Base-by-base conservation (phyloP, 2,888 invertebrate genomes). In the Microctonus hyperodae region DNA sequence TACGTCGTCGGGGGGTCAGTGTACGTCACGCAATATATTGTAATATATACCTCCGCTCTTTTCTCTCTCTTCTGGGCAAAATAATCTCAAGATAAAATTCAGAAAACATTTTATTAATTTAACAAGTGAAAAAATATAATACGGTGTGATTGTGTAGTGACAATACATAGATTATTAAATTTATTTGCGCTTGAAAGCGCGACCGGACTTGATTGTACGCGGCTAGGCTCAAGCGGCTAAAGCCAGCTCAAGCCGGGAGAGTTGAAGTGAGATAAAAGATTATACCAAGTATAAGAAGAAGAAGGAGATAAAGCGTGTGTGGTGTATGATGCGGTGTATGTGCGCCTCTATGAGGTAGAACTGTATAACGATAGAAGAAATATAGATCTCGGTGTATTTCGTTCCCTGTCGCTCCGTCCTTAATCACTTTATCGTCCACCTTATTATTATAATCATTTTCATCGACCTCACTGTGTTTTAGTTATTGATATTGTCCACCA, bases 1-100 rank as follows among this genome's bases (percentile, higher is more conserved):
- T 71, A 69, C 60, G 70, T 60, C 68, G 74, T 60, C 68, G 74
- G 76, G 81, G 81, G 81, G 80, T 81, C 81, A 81, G 81, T 80
- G 81, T 70, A 81, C 81, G 81, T 81, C 81, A 81, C 80, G 79
- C 76, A 80, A 79, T 80, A 44, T 3, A 6, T 13, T 16, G 6
- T 40, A 44, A 44, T 20, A 44, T 37, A 37, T 75, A 74, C 70
- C 65, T 40, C 53, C 31, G 57, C 50, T 51, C 37, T 62, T 51
- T 50, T 64, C 22, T 51, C 31, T 58, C 53, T 72, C 64, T 69
- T 68, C 68, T 67, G 69, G 64, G 72, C 65, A 70, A 72, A 73
- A 66, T 44, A 74, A 60, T 44, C 7, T 44, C 7, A 58, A 37
- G 56, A 69, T 70, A 71, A 65, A 68, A 40, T 33, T 16, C 56